Evolutionary conservation across 2,113 vertebrate species (phyloP), one percentile per base, ranked within the genome.

Genomic region (Paradoxurus hermaphroditus): DNA sequence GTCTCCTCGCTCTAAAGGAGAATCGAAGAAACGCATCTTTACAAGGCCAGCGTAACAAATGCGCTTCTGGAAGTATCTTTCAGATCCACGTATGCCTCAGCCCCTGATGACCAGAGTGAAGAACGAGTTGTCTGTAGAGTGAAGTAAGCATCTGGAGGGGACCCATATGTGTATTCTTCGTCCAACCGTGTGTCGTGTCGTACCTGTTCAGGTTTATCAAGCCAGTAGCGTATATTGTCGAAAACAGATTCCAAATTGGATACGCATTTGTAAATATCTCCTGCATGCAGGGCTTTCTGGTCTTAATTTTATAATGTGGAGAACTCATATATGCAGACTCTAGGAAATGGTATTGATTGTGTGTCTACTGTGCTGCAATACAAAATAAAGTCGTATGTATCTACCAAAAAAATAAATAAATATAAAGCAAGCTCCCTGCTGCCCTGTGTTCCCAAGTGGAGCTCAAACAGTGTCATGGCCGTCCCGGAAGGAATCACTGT

Each of bases 1-100:
- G 94, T 97, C 98, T 77, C 99, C 99, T 96, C 98, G 98, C 62
- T 99, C 95, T 97, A 99, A 99, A 97, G 99, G 99, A 92, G 99
- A 99, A 97, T 99, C 99, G 97, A 97, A 97, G 96, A 95, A 90
- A 63, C 11, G 97, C 97, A 86, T 77, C 41, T 29, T 98, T 85
- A 87, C 82, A 95, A 92, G 86, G 51, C 91, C 96, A 11, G 29
- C 63, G 96, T 95, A 90, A 92, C 96, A 94, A 97, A 97, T 23
- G 46, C 85, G 84, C 96, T 98, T 41, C 97, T 95, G 3, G 95
- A 96, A 98, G 96, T 91, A 93, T 97, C 96, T 96, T 97, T 97
- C 85, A 93, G 94, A 88, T 97, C 90, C 92, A 56, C 15, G 82
- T 88, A n/a, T 86, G 97, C 98, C 96, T 0, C 7, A 46, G 78